A percentile compares a stretch with the other conserved stretches of the same genome.
These are phyloP conservation scores for Hipposideros larvatus DNA, from an alignment of 2,797 vertebrate species.

Conservation along the genomic window DNA sequence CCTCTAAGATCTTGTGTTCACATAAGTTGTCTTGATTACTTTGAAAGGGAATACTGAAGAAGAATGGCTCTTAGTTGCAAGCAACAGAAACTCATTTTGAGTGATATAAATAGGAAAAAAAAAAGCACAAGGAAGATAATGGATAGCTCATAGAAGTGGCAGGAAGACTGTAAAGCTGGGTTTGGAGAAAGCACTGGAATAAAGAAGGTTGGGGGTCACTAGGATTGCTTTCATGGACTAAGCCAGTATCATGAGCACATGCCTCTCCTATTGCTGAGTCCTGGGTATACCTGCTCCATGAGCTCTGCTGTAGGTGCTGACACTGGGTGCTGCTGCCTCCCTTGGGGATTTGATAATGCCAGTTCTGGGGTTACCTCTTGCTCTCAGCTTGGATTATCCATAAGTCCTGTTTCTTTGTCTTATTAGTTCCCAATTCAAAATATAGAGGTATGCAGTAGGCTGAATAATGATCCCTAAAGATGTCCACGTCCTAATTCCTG, in stretches of 20 bases:
- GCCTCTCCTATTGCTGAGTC: fast-evolving
- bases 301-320: not conserved
- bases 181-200: not conserved
- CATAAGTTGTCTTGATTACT: not conserved
- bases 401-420: not conserved
- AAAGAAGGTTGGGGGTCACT: not conserved
- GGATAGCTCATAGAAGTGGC: not conserved
- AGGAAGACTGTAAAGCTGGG: not conserved
- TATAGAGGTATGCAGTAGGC: not conserved
- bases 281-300: not conserved
- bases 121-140: not conserved
- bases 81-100: not conserved
- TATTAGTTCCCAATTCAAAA: not conserved
- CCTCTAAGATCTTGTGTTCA: not conserved
- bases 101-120: not conserved
- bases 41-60: not conserved
- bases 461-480: not conserved
- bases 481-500: not conserved
- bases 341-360: too few relatives aligned
- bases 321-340: not conserved
- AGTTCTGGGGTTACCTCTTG: not conserved
- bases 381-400: too few relatives aligned
- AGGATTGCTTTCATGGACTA: too few relatives aligned
- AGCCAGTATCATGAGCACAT: not conserved
- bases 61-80: not conserved